These are phyloP conservation scores for Rhinolophus sinicus DNA, from an alignment of 2,113 vertebrate genomes.

Conservation along the genomic window DNA sequence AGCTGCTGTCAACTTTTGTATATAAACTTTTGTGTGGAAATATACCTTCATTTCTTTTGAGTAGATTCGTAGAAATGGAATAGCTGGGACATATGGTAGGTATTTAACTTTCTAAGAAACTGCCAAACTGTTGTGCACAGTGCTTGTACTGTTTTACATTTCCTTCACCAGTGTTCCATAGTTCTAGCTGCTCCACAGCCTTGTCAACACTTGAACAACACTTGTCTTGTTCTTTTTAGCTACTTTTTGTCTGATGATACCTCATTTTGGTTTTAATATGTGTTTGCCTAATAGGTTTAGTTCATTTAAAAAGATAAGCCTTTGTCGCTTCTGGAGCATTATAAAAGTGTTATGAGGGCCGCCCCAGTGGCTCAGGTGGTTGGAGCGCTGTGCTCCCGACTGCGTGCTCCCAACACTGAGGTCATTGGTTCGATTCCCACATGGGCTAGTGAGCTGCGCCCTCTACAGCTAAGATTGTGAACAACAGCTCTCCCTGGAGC, in stretches of 20 bases:
- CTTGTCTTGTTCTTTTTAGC: not conserved
- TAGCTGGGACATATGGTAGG: not conserved
- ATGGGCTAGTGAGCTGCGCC: no score
- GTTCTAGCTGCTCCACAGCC: not conserved
- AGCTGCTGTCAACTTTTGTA: not conserved
- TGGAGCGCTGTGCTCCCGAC: no score
- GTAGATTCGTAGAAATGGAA: not conserved
- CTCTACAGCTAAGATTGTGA: no score
- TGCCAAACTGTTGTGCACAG: not conserved
- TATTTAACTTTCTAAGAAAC: slow-evolving; percentile 10
- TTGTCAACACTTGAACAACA: not conserved
- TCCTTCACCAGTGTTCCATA: not conserved
- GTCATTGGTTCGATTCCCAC: no score
- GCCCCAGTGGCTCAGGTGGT: no score
- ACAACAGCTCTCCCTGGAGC: no score
- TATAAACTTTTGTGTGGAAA: not conserved
- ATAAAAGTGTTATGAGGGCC: not conserved
- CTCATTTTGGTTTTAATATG: not conserved
- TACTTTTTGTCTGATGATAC: not conserved
- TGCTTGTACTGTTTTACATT: not conserved
- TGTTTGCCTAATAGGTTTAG: not conserved
- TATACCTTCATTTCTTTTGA: not conserved
- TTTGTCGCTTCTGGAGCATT: not conserved
- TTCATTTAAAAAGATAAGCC: not conserved
- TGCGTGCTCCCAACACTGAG: no score